Conservation (phyloP, 2,797 vertebrate species). For the Podargus strigoides region DNA sequence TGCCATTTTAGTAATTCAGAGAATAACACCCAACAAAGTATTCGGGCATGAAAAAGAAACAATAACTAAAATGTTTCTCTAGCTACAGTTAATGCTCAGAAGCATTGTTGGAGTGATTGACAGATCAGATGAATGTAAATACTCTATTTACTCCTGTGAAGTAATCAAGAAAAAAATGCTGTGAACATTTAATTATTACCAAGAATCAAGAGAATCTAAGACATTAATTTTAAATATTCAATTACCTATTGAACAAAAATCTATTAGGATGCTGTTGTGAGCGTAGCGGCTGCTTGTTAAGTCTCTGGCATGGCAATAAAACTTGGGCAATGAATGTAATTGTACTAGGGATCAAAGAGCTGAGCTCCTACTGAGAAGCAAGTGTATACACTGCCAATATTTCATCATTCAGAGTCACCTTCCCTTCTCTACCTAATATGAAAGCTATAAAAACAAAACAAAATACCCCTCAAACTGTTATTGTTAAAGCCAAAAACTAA, state of each 20-base stretch:
- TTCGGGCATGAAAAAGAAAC: neutral
- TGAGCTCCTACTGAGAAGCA: slow-evolving; percentile 78
- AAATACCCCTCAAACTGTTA: slow-evolving; percentile 83
- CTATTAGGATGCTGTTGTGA: slow-evolving; percentile 56
- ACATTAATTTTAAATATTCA: slow-evolving; percentile 66
- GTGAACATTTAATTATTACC: slow-evolving; percentile 29
- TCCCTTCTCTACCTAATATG: slow-evolving; percentile 77
- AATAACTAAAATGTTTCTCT: neutral
- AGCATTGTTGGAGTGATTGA: neutral
- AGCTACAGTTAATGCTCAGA: neutral
- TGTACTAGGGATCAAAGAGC: slow-evolving; percentile 77
- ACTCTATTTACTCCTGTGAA: slow-evolving; percentile 10
- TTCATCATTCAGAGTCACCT: slow-evolving; percentile 79
- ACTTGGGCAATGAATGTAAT: slow-evolving; percentile 71
- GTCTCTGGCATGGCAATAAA: slow-evolving; percentile 62
- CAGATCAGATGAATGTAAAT: slow-evolving; percentile 9
- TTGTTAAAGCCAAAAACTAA: slow-evolving; percentile 93
- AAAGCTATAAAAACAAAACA: slow-evolving; percentile 78
- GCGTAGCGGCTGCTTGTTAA: slow-evolving; percentile 69
- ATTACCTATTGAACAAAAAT: slow-evolving; percentile 62
- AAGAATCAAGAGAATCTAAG: slow-evolving; percentile 49
- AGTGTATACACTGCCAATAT: slow-evolving; percentile 75
- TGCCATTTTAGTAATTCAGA: neutral
- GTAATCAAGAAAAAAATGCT: neutral
- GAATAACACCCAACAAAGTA: neutral